Conservation (phyloP, 2,797 vertebrate species). For the Lepilemur ruficaudatus region DNA sequence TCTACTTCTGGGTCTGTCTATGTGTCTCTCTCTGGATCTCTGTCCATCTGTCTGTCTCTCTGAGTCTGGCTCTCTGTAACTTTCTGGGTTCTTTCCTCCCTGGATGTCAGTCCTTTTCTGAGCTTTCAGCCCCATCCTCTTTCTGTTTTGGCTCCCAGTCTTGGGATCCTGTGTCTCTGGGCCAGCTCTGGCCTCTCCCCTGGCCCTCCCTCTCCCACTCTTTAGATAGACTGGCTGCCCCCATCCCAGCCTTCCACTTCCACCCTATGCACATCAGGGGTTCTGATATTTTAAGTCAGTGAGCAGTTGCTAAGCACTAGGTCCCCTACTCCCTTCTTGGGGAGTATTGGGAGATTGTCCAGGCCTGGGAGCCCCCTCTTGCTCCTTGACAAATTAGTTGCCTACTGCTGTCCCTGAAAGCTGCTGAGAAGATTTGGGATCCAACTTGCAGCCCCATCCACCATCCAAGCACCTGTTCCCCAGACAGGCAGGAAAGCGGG, state of each 20-base stretch:
- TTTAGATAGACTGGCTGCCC: not conserved
- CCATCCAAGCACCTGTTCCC: constrained; percentile 68
- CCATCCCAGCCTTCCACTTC: not conserved
- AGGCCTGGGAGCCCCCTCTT: not conserved
- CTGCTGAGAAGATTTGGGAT: not conserved
- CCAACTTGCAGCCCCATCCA: constrained; percentile 18
- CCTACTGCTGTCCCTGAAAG: not conserved
- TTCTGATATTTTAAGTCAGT: not conserved
- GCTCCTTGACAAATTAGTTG: constrained; percentile 31
- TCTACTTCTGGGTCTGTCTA: not conserved
- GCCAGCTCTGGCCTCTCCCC: not conserved
- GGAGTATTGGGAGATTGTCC: not conserved
- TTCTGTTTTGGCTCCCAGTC: not conserved
- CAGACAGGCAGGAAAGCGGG: constrained; percentile 60
- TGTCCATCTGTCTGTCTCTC: not conserved
- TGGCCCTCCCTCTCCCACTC: not conserved
- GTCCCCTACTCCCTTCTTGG: not conserved
- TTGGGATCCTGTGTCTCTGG: not conserved
- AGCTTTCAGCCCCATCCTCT: not conserved
- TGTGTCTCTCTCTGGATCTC: not conserved
- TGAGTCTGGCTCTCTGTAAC: not conserved
- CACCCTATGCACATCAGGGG: not conserved
- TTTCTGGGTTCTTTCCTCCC: not conserved
- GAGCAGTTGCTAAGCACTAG: not conserved
- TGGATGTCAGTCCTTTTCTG: not conserved